Conservation (phyloP, 2,888 invertebrate species). For the Andrena marginata region DNA sequence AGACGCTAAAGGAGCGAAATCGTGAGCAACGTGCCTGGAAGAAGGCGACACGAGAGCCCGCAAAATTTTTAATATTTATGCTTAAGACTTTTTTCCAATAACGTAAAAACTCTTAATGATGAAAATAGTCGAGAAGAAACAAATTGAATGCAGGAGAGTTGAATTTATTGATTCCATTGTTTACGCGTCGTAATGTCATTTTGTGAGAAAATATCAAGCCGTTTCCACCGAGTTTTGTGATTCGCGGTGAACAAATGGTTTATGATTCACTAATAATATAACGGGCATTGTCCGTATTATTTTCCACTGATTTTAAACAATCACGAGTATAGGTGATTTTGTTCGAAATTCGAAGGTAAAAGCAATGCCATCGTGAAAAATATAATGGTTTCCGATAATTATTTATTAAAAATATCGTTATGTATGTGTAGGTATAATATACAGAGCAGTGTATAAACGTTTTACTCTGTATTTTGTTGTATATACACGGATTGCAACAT, state of each 20-base stretch:
- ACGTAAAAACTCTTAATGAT: conserved; percentile 19
- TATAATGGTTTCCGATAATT: neutral
- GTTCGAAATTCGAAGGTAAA: neutral
- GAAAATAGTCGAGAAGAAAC: conserved; percentile 7
- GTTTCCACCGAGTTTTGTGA: neutral
- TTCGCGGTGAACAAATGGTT: neutral
- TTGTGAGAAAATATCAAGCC: conserved; percentile 4
- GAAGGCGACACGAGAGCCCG: too few species aligned
- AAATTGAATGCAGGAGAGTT: neutral
- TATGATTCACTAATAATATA: neutral
- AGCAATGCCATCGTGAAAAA: neutral
- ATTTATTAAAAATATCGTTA: too few species aligned
- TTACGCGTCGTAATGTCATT: neutral
- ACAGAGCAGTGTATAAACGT: too few species aligned
- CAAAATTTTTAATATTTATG: neutral
- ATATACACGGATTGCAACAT: too few species aligned
- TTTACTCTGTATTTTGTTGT: too few species aligned
- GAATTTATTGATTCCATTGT: conserved; percentile 32
- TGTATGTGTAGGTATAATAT: too few species aligned
- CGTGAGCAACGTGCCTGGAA: too few species aligned
- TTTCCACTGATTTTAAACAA: neutral
- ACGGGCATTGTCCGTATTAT: neutral
- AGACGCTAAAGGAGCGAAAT: too few species aligned
- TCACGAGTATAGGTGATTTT: neutral
- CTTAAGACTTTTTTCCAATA: conserved; percentile 9